phyloP scores from a whole-genome alignment of 1,140 invertebrate species.

The Fopius arisanus region DNA sequence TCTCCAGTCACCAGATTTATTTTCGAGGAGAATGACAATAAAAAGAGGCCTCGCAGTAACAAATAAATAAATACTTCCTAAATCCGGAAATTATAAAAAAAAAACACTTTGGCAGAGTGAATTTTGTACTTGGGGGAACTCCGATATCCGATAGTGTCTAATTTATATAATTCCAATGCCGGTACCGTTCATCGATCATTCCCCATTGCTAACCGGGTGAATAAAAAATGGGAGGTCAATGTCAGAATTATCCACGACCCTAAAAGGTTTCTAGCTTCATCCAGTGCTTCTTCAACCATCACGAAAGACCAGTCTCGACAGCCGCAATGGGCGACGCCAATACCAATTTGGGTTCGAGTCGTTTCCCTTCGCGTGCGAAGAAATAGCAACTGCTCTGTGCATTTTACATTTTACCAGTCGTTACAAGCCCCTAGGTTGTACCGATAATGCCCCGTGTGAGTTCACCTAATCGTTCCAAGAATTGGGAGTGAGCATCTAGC shows the following conservation, averaged over 20 bases:
- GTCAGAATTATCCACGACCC: background rate
- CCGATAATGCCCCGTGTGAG: background rate
- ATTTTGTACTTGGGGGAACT: too few species aligned
- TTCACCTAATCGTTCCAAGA: background rate
- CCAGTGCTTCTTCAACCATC: background rate
- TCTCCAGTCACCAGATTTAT: too few species aligned
- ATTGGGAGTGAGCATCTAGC: background rate
- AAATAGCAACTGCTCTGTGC: background rate
- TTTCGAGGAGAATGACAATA: too few species aligned
- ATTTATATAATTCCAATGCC: too few species aligned
- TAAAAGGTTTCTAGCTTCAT: background rate
- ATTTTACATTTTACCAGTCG: background rate
- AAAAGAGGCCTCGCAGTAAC: too few species aligned
- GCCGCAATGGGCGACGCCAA: background rate
- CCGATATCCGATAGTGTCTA: too few species aligned
- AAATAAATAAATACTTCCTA: too few species aligned
- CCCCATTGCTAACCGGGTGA: too few species aligned
- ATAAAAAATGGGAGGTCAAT: background rate
- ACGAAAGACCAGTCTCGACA: constrained; percentile 5
- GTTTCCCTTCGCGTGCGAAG: background rate
- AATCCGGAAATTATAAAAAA: too few species aligned
- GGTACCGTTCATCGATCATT: too few species aligned
- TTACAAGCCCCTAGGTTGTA: background rate
- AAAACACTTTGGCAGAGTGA: too few species aligned
- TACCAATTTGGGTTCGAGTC: background rate